These are phyloP conservation scores for Accipiter virgatus DNA, from an alignment of 2,113 vertebrate species.

Conservation along the genomic window DNA sequence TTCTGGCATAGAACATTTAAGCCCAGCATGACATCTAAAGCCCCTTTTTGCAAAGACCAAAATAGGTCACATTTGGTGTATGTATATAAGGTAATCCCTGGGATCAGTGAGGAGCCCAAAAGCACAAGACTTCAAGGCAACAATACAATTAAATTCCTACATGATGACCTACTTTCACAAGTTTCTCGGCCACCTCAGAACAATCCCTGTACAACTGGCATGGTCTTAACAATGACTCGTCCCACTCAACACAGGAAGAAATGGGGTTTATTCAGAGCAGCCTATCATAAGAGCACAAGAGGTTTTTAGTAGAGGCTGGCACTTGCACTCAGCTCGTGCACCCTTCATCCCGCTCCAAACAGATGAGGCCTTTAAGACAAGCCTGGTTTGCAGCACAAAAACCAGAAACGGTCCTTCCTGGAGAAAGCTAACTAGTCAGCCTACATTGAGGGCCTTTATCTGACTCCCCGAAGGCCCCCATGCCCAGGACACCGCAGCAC, in stretches of 20 bases:
- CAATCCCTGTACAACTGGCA: background rate
- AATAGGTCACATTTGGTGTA: rapidly evolving
- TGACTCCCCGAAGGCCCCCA: background rate
- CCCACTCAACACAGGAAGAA: background rate
- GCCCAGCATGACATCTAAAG: background rate
- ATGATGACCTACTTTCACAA: background rate
- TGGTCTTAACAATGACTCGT: background rate
- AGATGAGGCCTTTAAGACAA: background rate
- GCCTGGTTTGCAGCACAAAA: background rate
- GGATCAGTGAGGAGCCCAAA: background rate
- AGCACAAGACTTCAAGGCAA: background rate
- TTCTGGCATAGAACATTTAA: background rate
- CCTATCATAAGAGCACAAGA: background rate
- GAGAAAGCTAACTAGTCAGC: background rate
- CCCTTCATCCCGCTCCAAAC: background rate
- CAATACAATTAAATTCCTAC: background rate
- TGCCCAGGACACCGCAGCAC: background rate
- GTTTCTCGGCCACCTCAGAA: background rate
- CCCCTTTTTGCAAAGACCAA: background rate
- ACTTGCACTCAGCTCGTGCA: background rate
- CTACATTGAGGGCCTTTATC: background rate
- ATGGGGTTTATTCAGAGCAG: background rate
- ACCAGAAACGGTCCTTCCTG: background rate
- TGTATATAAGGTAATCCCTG: background rate
- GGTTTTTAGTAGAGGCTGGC: background rate